Percentiles rank a stretch among this genome's conserved stretches.
phyloP scores from a whole-genome alignment of 2,888 invertebrate species.

The Ectemnius cavifrons region DNA sequence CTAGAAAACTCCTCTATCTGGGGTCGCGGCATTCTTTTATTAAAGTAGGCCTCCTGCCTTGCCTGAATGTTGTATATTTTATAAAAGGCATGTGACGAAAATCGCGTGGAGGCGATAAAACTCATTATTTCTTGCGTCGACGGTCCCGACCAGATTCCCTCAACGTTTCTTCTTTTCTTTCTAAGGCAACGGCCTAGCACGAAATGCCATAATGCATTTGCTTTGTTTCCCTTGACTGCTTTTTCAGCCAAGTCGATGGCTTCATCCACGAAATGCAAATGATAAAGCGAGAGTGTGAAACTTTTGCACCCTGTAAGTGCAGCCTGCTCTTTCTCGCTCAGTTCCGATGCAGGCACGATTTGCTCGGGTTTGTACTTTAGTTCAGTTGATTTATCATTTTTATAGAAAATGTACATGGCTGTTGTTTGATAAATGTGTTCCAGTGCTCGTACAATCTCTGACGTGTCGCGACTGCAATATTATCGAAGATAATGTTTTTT shows the following conservation, averaged over 20 bases:
- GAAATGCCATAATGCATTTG: conserved; percentile 36
- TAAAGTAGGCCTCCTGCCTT: conserved; percentile 5
- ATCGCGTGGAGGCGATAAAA: conserved; percentile 19
- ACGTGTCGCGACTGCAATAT: conserved; percentile 14
- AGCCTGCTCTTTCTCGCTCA: conserved; percentile 15
- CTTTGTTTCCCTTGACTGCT: conserved; percentile 24
- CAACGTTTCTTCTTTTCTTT: conserved; percentile 14
- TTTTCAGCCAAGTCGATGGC: conserved; percentile 11
- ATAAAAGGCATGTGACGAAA: conserved; percentile 19
- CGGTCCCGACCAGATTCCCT: not conserved
- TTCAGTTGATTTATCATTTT: not conserved
- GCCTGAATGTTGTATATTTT: conserved; percentile 30
- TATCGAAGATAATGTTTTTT: too few species aligned
- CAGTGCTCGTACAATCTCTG: not conserved
- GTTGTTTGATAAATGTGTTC: conserved; percentile 30
- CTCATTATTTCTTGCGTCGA: not conserved
- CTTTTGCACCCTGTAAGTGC: conserved; percentile 25
- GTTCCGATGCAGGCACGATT: not conserved
- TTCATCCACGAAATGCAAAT: conserved; percentile 11
- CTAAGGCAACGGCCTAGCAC: conserved; percentile 30
- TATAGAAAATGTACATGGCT: conserved; percentile 21
- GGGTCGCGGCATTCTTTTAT: not conserved
- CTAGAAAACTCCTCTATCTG: not conserved
- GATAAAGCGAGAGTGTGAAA: conserved; percentile 7
- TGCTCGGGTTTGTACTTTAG: conserved; percentile 7